A percentile compares a stretch with the other conserved stretches of the same genome.
These are phyloP conservation scores for Entelurus aequoreus DNA, from an alignment of 2,113 vertebrate genomes.

Conservation along the genomic window DNA sequence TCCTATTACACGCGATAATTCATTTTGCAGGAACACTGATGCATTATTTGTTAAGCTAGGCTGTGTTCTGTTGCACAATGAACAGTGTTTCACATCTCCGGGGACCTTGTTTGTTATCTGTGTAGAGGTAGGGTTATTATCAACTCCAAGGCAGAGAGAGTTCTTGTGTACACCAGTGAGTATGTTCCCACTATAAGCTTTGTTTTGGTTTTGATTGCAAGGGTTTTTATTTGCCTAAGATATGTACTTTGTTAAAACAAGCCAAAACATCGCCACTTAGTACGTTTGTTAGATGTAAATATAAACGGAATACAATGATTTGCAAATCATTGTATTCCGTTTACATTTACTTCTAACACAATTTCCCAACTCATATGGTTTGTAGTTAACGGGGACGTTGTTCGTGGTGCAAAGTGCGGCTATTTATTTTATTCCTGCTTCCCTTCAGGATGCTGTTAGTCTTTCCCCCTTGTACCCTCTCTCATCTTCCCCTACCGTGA, in stretches of 20 bases:
- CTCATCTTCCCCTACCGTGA: slow-evolving; percentile 53
- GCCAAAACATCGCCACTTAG: no score
- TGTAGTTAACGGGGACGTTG: slow-evolving; percentile 20
- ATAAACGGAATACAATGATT: no score
- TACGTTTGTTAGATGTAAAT: no score
- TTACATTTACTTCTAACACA: no score
- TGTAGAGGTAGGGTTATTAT: slow-evolving; percentile 29
- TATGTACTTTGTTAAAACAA: slow-evolving; percentile 14
- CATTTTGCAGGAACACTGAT: slow-evolving; percentile 43
- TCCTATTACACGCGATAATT: slow-evolving; percentile 38
- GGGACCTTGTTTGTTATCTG: slow-evolving; percentile 50
- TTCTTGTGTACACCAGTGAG: slow-evolving; percentile 1
- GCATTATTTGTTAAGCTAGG: slow-evolving; percentile 50
- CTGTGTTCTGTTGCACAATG: slow-evolving; percentile 42
- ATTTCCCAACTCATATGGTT: no score
- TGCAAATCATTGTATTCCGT: no score
- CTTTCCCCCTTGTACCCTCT: slow-evolving; percentile 28
- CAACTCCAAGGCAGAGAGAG: slow-evolving; percentile 26
- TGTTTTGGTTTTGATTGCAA: slow-evolving; percentile 13
- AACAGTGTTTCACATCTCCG: slow-evolving; percentile 41
- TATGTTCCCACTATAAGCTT: slow-evolving; percentile 3
- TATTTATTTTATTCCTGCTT: slow-evolving; percentile 35
- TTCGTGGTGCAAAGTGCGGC: slow-evolving; percentile 32
- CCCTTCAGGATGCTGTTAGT: slow-evolving; percentile 52
- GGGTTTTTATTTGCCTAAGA: slow-evolving; percentile 30